Percentiles rank a stretch among this genome's conserved stretches.
These are phyloP conservation scores for Macrosoma leucophasiata DNA, from an alignment of 2,888 invertebrate genomes.

Conservation along the genomic window DNA sequence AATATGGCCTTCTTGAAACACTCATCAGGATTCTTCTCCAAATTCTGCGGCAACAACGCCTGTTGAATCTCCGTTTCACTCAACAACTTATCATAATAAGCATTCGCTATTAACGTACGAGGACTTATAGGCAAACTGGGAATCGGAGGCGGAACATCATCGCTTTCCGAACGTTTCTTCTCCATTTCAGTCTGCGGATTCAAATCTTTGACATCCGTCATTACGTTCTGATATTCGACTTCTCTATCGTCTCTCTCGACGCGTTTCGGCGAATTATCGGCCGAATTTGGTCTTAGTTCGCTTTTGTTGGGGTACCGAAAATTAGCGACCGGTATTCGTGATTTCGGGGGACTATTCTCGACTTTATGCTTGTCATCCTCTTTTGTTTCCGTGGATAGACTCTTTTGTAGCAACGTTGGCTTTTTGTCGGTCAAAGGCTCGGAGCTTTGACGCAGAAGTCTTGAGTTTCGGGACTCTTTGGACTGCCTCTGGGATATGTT, in stretches of 20 bases:
- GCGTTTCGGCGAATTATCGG: slow-evolving; percentile 56
- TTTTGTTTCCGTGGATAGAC: slow-evolving; percentile 47
- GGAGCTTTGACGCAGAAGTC: slow-evolving; percentile 56
- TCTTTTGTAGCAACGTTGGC: slow-evolving; percentile 47
- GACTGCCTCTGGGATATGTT: slow-evolving; percentile 62
- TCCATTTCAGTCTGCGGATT: slow-evolving; percentile 30
- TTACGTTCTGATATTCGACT: slow-evolving; percentile 23
- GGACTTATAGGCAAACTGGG: slow-evolving; percentile 69
- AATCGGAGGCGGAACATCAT: slow-evolving; percentile 63
- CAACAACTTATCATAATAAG: slow-evolving; percentile 86
- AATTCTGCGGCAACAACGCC: slow-evolving; percentile 85
- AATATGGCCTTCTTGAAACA: slow-evolving; percentile 92
- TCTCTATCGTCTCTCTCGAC: slow-evolving; percentile 28
- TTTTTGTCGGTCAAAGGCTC: slow-evolving; percentile 58
- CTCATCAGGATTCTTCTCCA: slow-evolving; percentile 93
- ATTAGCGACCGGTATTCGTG: slow-evolving; percentile 63
- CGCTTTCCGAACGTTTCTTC: slow-evolving; percentile 37
- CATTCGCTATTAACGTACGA: slow-evolving; percentile 77
- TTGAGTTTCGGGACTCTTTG: slow-evolving; percentile 52
- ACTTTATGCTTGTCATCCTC: slow-evolving; percentile 10
- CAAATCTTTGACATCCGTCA: slow-evolving; percentile 19
- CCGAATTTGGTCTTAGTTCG: slow-evolving; percentile 43
- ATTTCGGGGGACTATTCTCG: slow-evolving; percentile 30
- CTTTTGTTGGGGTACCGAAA: slow-evolving; percentile 66
- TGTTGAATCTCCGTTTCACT: slow-evolving; percentile 87